Evolutionary conservation across 2,888 invertebrate genomes (phyloP).

Genomic region (Molorchus minor): DNA sequence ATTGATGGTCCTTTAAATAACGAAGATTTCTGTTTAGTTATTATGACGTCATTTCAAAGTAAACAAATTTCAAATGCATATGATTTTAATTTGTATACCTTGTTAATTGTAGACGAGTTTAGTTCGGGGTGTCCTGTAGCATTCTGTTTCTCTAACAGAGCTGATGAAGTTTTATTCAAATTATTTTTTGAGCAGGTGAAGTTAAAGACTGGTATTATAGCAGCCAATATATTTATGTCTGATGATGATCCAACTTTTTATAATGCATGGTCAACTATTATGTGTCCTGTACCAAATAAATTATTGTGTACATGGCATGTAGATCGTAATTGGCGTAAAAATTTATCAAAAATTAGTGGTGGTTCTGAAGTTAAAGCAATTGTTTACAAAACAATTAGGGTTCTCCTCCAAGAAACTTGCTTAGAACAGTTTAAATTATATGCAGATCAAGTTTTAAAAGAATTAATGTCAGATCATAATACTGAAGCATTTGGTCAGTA

Average conservation of each 20-base stretch:
- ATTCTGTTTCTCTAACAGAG: slow-evolving; percentile 29
- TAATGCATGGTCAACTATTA: slow-evolving; percentile 21
- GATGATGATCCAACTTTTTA: slow-evolving; percentile 24
- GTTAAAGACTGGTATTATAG: slow-evolving; percentile 6
- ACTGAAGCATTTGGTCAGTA: slow-evolving; percentile 34
- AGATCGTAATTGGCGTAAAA: slow-evolving; percentile 13
- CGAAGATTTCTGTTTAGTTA: slow-evolving; percentile 23
- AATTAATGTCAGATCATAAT: slow-evolving; percentile 23
- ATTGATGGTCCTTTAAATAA: neutral
- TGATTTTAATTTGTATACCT: slow-evolving; percentile 25
- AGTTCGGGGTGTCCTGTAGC: slow-evolving; percentile 29
- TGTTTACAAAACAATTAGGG: slow-evolving; percentile 9
- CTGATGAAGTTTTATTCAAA: slow-evolving; percentile 19
- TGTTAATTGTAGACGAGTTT: slow-evolving; percentile 25
- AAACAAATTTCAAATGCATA: slow-evolving; percentile 24
- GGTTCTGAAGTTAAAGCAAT: slow-evolving; percentile 1
- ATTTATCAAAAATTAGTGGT: slow-evolving; percentile 25
- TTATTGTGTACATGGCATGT: slow-evolving; percentile 20
- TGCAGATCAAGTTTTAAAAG: slow-evolving; percentile 5
- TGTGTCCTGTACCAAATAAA: slow-evolving; percentile 9
- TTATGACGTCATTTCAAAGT: slow-evolving; percentile 25
- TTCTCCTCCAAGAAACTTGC: neutral
- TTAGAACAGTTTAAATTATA: slow-evolving; percentile 1
- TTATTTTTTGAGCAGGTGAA: slow-evolving; percentile 21
- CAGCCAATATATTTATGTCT: slow-evolving; percentile 24